Base-by-base conservation (phyloP, 2,888 invertebrate species). In the Drosophila ezoana region DNA sequence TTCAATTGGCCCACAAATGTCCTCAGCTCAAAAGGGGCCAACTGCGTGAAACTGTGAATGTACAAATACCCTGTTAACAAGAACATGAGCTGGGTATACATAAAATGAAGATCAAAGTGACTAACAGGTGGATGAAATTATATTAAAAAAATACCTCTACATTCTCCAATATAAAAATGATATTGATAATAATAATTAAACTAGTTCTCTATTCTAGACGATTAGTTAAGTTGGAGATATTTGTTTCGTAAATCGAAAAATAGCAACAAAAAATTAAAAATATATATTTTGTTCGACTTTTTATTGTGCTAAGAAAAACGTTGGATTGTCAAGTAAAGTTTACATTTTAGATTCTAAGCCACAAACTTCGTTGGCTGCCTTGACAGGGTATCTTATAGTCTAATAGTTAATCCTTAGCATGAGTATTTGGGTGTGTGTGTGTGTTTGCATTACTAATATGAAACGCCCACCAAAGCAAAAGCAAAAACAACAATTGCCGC, bases 361-460 rank as follows among this genome's bases (percentile, higher is more conserved):
- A 28, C 4, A 35, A 35, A 4, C 13, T 6, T 10, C 1, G 3
- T 3, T 4, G n/a, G 2, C 8, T 3, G 9, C 13, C 14, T 16
- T 10, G 33, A 13, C 20, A 53, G 61, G 67, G 61, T 45, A 67
- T 67, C 6, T 14, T 1, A 1, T 1, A 35, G 61, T 48, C 32
- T 3, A 47, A 1, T 23, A 49, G 28, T 28, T 28, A 28, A 28
- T 0, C 28, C 28, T 28, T 8, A 8, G 2, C 28, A 28, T 8
- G 8, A 28, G 28, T 28, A 28, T 28, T 28, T 8, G 8, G 28
- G 2, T 62, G 16, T 40, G 44, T 71, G 51, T 81, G 69, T 72
- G 57, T 81, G 79, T 79, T 78, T 75, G 81, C 77, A 77, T 82
- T 87, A 77, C 80, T 72, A 82, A 88, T 86, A 77, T 65, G 87